Percentiles rank a stretch among this genome's conserved stretches.
These are phyloP conservation scores for Cephus sareptanus DNA, from an alignment of 2,888 invertebrate genomes.

Conservation along the genomic window DNA sequence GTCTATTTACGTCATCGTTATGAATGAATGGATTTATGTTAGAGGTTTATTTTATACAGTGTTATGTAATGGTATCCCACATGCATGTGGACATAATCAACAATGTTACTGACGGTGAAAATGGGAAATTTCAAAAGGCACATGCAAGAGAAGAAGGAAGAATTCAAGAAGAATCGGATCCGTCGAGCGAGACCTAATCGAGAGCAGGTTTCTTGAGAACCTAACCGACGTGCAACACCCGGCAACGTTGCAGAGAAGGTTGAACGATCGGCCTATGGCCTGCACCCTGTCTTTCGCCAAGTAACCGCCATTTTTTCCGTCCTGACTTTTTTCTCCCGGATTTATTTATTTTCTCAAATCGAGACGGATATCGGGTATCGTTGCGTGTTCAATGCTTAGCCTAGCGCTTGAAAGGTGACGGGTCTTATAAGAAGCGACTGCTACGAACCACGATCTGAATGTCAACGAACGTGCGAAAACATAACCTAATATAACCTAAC, in stretches of 20 bases:
- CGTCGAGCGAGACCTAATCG: not conserved
- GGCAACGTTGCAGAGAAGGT: conserved; percentile 15
- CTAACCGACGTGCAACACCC: conserved; percentile 10
- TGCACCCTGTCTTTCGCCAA: conserved; percentile 10
- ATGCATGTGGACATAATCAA: not conserved
- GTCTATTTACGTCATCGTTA: not conserved
- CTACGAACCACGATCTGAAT: not conserved
- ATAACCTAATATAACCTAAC: not conserved
- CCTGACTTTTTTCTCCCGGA: not conserved
- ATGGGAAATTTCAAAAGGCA: not conserved
- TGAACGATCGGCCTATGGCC: conserved; percentile 16
- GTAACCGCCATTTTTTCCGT: not conserved
- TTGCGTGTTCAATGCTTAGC: conserved; percentile 15
- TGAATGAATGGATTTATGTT: not conserved
- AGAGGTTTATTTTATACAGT: not conserved
- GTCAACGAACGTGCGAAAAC: not conserved
- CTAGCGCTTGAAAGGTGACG: conserved; percentile 15
- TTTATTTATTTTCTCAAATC: conserved; percentile 19
- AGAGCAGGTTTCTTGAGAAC: not conserved
- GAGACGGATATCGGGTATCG: conserved; percentile 20
- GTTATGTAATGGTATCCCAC: not conserved
- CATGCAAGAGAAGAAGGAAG: not conserved
- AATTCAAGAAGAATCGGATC: not conserved
- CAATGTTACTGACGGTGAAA: not conserved
- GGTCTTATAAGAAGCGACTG: conserved; percentile 8